Evolutionary conservation across 1,140 invertebrate genomes (phyloP), one percentile per base, ranked within the genome.

Genomic region (Anthonomus grandis): DNA sequence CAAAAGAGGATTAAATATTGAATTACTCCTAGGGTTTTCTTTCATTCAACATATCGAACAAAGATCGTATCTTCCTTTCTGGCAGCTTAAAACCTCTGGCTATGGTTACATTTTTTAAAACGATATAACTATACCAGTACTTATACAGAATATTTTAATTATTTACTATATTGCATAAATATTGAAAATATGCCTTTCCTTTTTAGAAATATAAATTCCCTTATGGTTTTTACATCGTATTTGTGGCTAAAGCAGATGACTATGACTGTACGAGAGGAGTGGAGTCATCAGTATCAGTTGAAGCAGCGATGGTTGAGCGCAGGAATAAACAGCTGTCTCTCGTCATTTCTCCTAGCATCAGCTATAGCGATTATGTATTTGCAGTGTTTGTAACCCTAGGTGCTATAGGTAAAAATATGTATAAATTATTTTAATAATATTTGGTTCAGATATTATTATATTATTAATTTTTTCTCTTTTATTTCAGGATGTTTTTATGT

Each of bases 181-280:
- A n/a, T n/a, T n/a, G n/a, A n/a, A 19, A 45, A 45, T 45, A 13
- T 38, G 3, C 39, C 10, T 13, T 59, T 48, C 34, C 55, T 31
- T 63, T 66, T 41, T 36, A 89, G 86, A 81, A 81, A 80, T 75
- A 78, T 44, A 77, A 79, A 49, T 89, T 85, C 70, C 85, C 85
- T 1, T 60, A 78, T 39, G 87, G 89, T 8, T 89, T 93, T 71
- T 93, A 87, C 73, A 79, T 93, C 36, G 87, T 93, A 1, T 81
- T 93, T 62, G 86, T 91, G 13, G 83, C 90, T 47, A 87, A 91
- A 75, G 81, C 83, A 0, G 84, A 85, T 45, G 87, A 93, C 64
- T 79, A 75, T 1, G 83, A 85, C 52, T 93, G 91, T 66, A 76
- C 76, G 36, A 80, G 77, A 15, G 58, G 67, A 8, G 64, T 66